These are phyloP conservation scores for Neelides sp. DNA, from an alignment of 1,140 invertebrate genomes.

Conservation along the genomic window DNA sequence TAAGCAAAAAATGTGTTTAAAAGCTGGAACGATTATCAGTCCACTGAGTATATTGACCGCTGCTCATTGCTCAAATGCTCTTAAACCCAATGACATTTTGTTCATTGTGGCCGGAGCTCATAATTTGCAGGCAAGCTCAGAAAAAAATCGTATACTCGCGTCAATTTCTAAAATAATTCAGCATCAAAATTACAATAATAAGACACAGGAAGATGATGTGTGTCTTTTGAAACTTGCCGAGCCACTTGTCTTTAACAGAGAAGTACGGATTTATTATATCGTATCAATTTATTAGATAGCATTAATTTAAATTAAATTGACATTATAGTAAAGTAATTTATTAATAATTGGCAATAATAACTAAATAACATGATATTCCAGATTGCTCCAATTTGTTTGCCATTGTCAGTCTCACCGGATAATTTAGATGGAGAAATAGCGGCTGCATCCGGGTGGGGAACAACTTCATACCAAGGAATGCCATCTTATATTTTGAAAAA, in stretches of 20 bases:
- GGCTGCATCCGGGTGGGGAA: slow-evolving; percentile 18
- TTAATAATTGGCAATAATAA: background rate
- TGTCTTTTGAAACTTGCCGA: slow-evolving; percentile 36
- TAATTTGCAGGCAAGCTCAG: slow-evolving; percentile 33
- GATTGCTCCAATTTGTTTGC: slow-evolving; percentile 19
- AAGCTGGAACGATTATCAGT: slow-evolving; percentile 40
- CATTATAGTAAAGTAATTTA: background rate
- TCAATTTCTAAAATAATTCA: slow-evolving; percentile 30
- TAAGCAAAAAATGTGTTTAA: slow-evolving; percentile 32
- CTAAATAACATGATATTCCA: too few relatives aligned
- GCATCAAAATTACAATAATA: slow-evolving; percentile 36
- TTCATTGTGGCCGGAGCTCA: slow-evolving; percentile 15
- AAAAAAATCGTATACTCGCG: slow-evolving; percentile 35
- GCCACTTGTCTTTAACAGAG: slow-evolving; percentile 2
- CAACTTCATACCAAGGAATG: slow-evolving; percentile 37
- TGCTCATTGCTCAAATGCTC: slow-evolving; percentile 22
- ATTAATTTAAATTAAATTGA: slow-evolving; percentile 11
- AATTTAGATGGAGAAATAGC: slow-evolving; percentile 7
- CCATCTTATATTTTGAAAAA: slow-evolving; percentile 45
- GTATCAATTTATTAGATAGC: background rate
- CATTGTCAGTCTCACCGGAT: slow-evolving; percentile 11
- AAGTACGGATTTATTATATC: slow-evolving; percentile 1
- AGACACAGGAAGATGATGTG: slow-evolving; percentile 45
- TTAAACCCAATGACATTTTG: background rate
- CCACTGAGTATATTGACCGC: slow-evolving; percentile 51